Conservation (phyloP, 2,888 invertebrate genomes). For the Opisthograptis luteolata region DNA sequence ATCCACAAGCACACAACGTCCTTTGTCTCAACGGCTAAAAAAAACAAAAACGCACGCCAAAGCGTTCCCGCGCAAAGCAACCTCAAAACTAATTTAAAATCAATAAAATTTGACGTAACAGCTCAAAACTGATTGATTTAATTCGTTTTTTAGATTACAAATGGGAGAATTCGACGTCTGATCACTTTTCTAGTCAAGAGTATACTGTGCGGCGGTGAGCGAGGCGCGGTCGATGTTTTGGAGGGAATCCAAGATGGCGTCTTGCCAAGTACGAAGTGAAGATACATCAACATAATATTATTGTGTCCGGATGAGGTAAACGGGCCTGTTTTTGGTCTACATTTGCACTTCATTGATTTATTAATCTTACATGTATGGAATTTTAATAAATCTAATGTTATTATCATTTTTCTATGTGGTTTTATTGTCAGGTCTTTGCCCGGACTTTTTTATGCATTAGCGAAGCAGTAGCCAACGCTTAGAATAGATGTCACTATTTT, state of each 20-base stretch:
- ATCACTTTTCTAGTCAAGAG: slow-evolving; percentile 54
- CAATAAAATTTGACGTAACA: slow-evolving; percentile 12
- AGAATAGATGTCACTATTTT: too few relatives aligned
- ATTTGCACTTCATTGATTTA: slow-evolving; percentile 14
- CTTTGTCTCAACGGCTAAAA: slow-evolving; percentile 39
- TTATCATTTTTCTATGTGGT: too few relatives aligned
- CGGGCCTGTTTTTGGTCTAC: neutral
- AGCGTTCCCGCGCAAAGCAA: slow-evolving; percentile 48
- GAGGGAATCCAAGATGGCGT: slow-evolving; percentile 75
- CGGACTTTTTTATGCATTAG: too few relatives aligned
- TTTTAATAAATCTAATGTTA: too few relatives aligned
- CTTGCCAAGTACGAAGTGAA: slow-evolving; percentile 84
- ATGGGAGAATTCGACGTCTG: slow-evolving; percentile 50
- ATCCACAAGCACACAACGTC: slow-evolving; percentile 40
- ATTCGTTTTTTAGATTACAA: slow-evolving; percentile 34
- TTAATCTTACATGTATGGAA: too few relatives aligned
- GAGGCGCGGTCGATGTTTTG: slow-evolving; percentile 54
- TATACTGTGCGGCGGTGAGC: slow-evolving; percentile 57
- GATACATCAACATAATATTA: too few relatives aligned
- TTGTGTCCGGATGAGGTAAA: slow-evolving; percentile 48
- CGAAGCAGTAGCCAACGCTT: too few relatives aligned
- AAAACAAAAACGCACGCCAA: slow-evolving; percentile 28
- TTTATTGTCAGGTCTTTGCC: too few relatives aligned
- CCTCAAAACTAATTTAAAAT: slow-evolving; percentile 34
- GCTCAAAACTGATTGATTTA: slow-evolving; percentile 21